phyloP scores from a whole-genome alignment of 1,140 invertebrate genomes.

The Homalodisca vitripennis region DNA sequence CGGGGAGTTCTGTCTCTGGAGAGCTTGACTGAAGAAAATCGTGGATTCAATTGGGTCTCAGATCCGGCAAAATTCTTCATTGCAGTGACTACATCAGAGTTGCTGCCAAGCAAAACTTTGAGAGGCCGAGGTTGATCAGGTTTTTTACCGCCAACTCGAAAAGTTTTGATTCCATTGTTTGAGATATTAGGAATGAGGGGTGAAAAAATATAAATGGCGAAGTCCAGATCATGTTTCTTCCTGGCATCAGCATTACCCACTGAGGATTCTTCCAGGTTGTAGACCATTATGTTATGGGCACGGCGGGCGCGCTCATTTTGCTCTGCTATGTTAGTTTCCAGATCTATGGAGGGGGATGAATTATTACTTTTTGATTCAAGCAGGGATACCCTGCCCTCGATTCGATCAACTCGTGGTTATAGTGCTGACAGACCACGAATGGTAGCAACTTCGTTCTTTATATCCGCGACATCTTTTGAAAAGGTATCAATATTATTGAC shows the following conservation, averaged over 20 bases:
- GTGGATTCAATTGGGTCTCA: not conserved
- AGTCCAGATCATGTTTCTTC: too few relatives aligned
- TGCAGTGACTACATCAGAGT: not conserved
- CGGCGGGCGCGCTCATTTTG: too few relatives aligned
- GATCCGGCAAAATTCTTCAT: slow-evolving; percentile 1
- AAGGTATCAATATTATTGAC: not conserved
- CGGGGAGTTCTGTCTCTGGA: not conserved
- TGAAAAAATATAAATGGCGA: too few relatives aligned
- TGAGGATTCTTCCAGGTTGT: too few relatives aligned
- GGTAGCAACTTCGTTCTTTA: not conserved
- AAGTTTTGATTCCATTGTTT: not conserved
- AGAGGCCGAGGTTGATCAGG: slow-evolving; percentile 3
- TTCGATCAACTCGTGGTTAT: not conserved
- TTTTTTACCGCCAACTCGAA: not conserved
- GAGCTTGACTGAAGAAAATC: not conserved
- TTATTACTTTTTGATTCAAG: too few relatives aligned
- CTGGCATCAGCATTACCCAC: too few relatives aligned
- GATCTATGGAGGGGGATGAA: too few relatives aligned
- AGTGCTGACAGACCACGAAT: not conserved
- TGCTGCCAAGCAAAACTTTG: not conserved
- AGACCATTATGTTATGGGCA: too few relatives aligned
- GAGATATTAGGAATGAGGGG: not conserved
- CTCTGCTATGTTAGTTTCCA: too few relatives aligned
- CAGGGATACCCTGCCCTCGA: too few relatives aligned
- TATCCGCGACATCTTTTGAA: not conserved